Evolutionary conservation across 2,113 vertebrate genomes (phyloP).

Genomic region (Colistium nudipinnis): DNA sequence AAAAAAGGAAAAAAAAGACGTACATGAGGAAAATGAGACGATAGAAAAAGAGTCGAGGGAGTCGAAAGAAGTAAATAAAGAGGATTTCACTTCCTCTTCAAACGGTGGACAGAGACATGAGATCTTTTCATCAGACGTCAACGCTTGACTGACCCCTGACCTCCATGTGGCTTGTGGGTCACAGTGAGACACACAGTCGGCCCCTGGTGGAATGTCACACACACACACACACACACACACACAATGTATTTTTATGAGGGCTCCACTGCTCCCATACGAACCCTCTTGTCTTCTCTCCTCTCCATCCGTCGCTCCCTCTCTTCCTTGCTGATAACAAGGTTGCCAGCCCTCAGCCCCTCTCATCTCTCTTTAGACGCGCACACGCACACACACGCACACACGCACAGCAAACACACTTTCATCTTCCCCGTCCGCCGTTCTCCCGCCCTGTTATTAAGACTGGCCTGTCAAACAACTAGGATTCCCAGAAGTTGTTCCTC

Average conservation of each 20-base stretch:
- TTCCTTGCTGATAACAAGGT: conserved; percentile 51
- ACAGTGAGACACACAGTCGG: conserved; percentile 29
- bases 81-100: no score
- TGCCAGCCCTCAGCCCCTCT: conserved; percentile 45
- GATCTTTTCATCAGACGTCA: conserved; percentile 56
- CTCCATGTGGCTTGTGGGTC: conserved; percentile 45
- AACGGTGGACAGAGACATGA: background rate
- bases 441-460: conserved; percentile 56
- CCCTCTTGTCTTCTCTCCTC: conserved; percentile 8
- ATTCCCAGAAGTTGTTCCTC: conserved; percentile 51
- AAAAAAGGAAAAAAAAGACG: background rate
- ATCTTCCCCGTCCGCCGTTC: conserved; percentile 52
- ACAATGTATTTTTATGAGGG: conserved; percentile 27
- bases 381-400: conserved; percentile 26
- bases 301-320: conserved; percentile 3
- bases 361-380: conserved; percentile 50
- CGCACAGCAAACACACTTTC: conserved; percentile 59
- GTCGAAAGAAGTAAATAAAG: conserved; percentile 16
- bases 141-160: conserved; percentile 57
- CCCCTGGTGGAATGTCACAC: conserved; percentile 51
- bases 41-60: conserved; percentile 18
- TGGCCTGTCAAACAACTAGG: conserved; percentile 37
- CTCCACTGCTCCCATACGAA: conserved; percentile 6
- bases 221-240: conserved; percentile 8
- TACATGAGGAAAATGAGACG: background rate